Evolutionary conservation across 2,797 vertebrate species (phyloP), one percentile per base, ranked within the genome.

Genomic region (Chelon labrosus): DNA sequence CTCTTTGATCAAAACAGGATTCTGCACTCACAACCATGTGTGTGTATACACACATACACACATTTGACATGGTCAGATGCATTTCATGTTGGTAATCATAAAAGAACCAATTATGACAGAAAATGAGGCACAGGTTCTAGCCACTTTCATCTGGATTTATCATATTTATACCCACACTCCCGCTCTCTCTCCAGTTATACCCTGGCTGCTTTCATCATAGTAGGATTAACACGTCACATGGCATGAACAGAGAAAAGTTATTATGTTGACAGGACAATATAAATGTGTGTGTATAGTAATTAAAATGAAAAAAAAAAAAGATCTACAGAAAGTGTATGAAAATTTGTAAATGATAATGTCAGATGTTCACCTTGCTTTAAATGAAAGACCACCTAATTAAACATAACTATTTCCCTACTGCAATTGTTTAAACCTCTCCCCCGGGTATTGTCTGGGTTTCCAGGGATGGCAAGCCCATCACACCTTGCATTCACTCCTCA

Each of bases 51-150:
- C 31, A 35, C 31, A 35, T 35, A 20, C 55, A 63, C 41, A 0
- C 67, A 79, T 83, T 83, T 76, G 68, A 87, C 70, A 83, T 79
- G 75, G 83, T 70, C 79, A 70, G 73, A 79, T 73, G 64, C 61
- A 87, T 88, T 86, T 83, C 65, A 79, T 53, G 10, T 84, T 16
- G 25, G 59, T 58, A 76, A 74, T 84, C 75, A 82, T 83, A 84
- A 86, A 85, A 84, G 65, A 85, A 75, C 39, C 78, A 85, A 82
- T 87, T 84, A 78, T 68, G 68, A 77, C 49, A 41, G 63, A 76
- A 88, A 83, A 85, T 72, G 64, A 88, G 79, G 51, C 14, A 73
- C 77, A 87, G 68, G 82, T 88, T 84, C 46, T 55, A 39, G 11
- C 50, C 27, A 52, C 65, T 68, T 70, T 79, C 19, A 70, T 82